These are phyloP conservation scores for Pollimyrus isidori DNA, from an alignment of 2,113 vertebrate species.

Conservation along the genomic window DNA sequence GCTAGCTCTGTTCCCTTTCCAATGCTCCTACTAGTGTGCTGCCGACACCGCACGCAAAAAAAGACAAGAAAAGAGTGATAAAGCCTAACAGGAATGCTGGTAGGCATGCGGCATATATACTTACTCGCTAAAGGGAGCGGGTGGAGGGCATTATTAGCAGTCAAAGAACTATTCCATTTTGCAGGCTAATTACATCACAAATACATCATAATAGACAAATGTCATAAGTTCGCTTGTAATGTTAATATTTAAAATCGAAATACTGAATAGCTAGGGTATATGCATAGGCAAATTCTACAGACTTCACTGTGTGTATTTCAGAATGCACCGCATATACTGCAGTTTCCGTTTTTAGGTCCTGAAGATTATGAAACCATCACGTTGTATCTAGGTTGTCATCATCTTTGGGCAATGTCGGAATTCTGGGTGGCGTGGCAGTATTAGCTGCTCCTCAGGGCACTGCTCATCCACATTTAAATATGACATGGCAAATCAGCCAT, in stretches of 20 bases:
- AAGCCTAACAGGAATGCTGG: background rate
- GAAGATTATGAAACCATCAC: background rate
- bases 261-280: background rate
- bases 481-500: conserved; percentile 16
- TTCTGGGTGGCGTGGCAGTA: conserved; percentile 29
- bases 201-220: background rate
- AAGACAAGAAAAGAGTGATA: background rate
- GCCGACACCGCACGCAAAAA: background rate
- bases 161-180: background rate
- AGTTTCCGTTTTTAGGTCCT: background rate
- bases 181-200: background rate
- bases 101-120: background rate
- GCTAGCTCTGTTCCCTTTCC: background rate
- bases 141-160: background rate
- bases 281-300: background rate
- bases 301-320: background rate
- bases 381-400: conserved; percentile 20
- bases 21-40: no score
- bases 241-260: background rate
- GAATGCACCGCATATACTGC: background rate
- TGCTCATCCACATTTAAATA: conserved; percentile 14
- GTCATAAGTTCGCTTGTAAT: background rate
- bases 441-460: conserved; percentile 18
- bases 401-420: conserved; percentile 41
- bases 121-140: background rate